phyloP scores from a whole-genome alignment of 2,797 vertebrate genomes.

The Etheostoma nigrum region DNA sequence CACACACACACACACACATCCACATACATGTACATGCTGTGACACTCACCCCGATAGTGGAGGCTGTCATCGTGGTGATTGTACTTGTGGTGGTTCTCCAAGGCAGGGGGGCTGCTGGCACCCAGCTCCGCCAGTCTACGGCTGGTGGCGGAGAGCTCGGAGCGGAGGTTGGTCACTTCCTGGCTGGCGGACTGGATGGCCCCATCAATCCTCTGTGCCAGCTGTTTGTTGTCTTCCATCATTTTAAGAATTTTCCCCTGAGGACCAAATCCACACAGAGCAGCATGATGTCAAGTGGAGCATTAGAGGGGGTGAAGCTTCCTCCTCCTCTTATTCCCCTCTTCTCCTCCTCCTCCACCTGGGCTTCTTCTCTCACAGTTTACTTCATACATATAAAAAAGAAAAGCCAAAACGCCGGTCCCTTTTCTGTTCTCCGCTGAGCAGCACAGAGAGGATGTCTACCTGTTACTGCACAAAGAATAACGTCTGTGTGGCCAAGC shows the following conservation, averaged over 20 bases:
- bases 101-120: constrained; percentile 82
- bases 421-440: constrained; percentile 41
- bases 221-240: constrained; percentile 97
- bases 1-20: constrained; percentile 4
- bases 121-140: constrained; percentile 92
- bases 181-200: constrained; percentile 93
- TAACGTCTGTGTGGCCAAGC: constrained; percentile 45
- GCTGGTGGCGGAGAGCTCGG: constrained; percentile 93
- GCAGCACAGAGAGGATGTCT: constrained; percentile 54
- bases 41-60: constrained; percentile 79
- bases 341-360: constrained; percentile 52
- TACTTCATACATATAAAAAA: constrained; percentile 62
- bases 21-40: constrained; percentile 23
- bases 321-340: constrained; percentile 42
- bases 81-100: constrained; percentile 91
- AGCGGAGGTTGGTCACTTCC: constrained; percentile 93
- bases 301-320: constrained; percentile 61
- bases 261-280: constrained; percentile 89
- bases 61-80: constrained; percentile 81
- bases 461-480: constrained; percentile 73
- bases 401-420: constrained; percentile 12
- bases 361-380: constrained; percentile 66
- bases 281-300: constrained; percentile 88
- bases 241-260: constrained; percentile 94
- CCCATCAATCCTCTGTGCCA: constrained; percentile 93